Conservation (phyloP, 2,888 invertebrate species). For the Gari tellinella region DNA sequence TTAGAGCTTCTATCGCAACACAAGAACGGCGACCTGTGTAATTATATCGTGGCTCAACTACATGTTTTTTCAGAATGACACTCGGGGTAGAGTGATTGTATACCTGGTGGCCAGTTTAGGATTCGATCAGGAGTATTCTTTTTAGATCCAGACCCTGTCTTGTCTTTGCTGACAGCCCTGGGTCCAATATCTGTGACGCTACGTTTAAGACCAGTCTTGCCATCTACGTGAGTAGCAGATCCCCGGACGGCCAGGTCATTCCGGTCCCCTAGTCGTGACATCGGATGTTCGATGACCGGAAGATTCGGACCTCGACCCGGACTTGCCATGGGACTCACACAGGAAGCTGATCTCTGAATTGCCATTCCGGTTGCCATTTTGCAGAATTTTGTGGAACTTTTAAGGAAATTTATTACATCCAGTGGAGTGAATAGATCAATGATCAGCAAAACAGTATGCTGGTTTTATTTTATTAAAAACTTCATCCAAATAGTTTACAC, state of each 20-base stretch:
- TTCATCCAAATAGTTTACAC: too few relatives aligned
- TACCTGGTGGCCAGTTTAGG: slow-evolving; percentile 71
- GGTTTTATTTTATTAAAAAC: too few relatives aligned
- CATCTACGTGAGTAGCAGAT: slow-evolving; percentile 38
- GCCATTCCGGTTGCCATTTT: slow-evolving; percentile 55
- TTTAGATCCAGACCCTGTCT: slow-evolving; percentile 8
- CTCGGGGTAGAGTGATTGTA: too few relatives aligned
- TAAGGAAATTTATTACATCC: too few relatives aligned
- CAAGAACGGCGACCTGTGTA: too few relatives aligned
- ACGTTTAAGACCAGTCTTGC: slow-evolving; percentile 30
- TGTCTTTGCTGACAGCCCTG: slow-evolving; percentile 15
- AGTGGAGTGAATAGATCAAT: too few relatives aligned
- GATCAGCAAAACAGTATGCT: too few relatives aligned
- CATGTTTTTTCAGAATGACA: too few relatives aligned
- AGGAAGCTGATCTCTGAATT: slow-evolving; percentile 38
- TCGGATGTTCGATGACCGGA: slow-evolving; percentile 68
- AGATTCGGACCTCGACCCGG: slow-evolving; percentile 60
- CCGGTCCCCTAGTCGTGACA: slow-evolving; percentile 61
- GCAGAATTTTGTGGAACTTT: too few relatives aligned
- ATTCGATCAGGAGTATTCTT: slow-evolving; percentile 63
- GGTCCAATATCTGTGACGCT: slow-evolving; percentile 38
- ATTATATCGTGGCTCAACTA: too few relatives aligned
- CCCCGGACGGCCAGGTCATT: slow-evolving; percentile 62
- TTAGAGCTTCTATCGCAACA: too few relatives aligned
- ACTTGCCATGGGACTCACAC: slow-evolving; percentile 40